These are phyloP conservation scores for Rhysida immarginata DNA, from an alignment of 1,140 invertebrate species.

Conservation along the genomic window DNA sequence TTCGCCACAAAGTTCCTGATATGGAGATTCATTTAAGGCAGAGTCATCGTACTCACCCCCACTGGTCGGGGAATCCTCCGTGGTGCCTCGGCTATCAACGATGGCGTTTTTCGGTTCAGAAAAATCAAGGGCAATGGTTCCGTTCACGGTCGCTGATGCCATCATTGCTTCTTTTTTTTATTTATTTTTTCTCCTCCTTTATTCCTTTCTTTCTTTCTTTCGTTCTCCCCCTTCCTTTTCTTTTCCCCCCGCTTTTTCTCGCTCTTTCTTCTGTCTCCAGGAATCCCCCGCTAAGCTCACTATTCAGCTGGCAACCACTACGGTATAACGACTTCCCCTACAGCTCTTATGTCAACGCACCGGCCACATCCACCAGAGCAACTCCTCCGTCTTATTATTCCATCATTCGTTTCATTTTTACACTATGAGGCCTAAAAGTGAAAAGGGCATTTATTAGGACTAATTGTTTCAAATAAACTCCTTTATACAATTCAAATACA, in stretches of 20 bases:
- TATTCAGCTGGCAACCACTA: neutral
- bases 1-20: neutral
- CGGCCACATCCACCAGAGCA: neutral
- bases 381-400: too few relatives aligned
- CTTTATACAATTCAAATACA: too few relatives aligned
- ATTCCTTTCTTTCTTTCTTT: too few relatives aligned
- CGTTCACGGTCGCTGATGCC: constrained; percentile 7
- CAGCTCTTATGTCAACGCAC: too few relatives aligned
- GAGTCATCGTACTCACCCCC: neutral
- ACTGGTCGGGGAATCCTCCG: neutral
- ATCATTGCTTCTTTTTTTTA: neutral
- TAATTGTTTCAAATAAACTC: too few relatives aligned
- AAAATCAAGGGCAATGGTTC: constrained; percentile 4
- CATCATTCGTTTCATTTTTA: too few relatives aligned
- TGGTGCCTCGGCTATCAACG: neutral
- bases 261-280: neutral
- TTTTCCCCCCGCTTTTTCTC: too few relatives aligned
- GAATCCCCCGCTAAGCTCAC: neutral
- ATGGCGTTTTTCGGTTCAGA: neutral
- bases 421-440: neutral
- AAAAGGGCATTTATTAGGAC: too few relatives aligned
- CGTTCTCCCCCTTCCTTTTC: too few relatives aligned
- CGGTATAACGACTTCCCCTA: too few relatives aligned
- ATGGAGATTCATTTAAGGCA: constrained; percentile 3
- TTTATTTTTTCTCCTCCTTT: too few relatives aligned